Conservation (phyloP, 2,888 invertebrate genomes). For the Oscheius onirici region DNA sequence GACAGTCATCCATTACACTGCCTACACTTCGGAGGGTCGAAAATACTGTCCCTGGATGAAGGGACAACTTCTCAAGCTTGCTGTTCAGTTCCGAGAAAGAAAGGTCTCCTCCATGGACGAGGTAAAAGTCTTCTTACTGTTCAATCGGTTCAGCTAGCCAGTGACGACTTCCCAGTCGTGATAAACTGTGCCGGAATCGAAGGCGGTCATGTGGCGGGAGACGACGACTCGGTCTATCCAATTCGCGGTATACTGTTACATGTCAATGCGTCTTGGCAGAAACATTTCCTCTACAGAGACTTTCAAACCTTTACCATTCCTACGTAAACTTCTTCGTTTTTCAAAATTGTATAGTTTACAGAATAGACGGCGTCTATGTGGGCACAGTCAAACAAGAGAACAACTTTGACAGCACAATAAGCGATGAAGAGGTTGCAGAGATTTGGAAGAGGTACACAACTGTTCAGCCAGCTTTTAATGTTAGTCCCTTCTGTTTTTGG, state of each 20-base stretch:
- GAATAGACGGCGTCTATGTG: slow-evolving; percentile 50
- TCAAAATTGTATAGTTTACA: slow-evolving; percentile 27
- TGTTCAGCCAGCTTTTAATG: slow-evolving; percentile 47
- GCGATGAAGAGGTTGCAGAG: slow-evolving; percentile 39
- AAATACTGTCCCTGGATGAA: slow-evolving; percentile 54
- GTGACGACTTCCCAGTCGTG: slow-evolving; percentile 63
- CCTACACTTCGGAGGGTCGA: slow-evolving; percentile 58
- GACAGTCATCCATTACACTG: slow-evolving; percentile 54
- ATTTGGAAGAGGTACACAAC: slow-evolving; percentile 40
- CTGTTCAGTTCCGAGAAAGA: slow-evolving; percentile 43
- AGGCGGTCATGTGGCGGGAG: slow-evolving; percentile 71
- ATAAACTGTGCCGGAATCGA: slow-evolving; percentile 74
- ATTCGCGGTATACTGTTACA: slow-evolving; percentile 44
- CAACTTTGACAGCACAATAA: slow-evolving; percentile 26
- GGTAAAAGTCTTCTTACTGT: slow-evolving; percentile 8
- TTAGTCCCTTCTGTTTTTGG: not conserved
- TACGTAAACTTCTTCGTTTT: slow-evolving; percentile 29
- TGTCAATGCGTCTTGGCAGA: slow-evolving; percentile 87
- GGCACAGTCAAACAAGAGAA: slow-evolving; percentile 53
- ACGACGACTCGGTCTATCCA: slow-evolving; percentile 62
- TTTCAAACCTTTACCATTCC: slow-evolving; percentile 57
- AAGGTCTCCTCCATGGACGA: slow-evolving; percentile 43
- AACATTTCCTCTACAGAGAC: slow-evolving; percentile 79
- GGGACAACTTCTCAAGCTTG: slow-evolving; percentile 37
- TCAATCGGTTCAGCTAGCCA: slow-evolving; percentile 9